Conservation (phyloP, 2,888 invertebrate genomes). For the Tortricodes alternella region DNA sequence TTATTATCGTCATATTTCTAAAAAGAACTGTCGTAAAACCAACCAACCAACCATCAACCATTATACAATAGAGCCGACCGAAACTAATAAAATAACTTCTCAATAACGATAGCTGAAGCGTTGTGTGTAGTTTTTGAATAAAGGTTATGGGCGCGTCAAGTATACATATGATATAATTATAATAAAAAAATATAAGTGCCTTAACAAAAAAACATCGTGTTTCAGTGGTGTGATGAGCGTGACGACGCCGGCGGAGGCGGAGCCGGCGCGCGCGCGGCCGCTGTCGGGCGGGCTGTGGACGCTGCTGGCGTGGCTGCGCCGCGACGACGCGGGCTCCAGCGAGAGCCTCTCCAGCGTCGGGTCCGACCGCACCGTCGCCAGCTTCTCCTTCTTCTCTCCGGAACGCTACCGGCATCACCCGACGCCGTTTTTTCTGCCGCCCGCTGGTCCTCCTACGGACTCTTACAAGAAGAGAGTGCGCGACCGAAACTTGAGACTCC, state of each 20-base stretch:
- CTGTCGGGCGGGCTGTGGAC: constrained; percentile 80
- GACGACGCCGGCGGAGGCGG: constrained; percentile 44
- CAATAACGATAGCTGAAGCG: too few relatives aligned
- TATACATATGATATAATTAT: neutral
- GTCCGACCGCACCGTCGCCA: constrained; percentile 88
- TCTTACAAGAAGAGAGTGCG: constrained; percentile 84
- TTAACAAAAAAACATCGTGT: constrained; percentile 31
- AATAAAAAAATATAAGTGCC: too few relatives aligned
- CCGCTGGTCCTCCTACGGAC: constrained; percentile 83
- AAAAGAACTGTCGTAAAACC: too few relatives aligned
- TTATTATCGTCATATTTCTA: too few relatives aligned
- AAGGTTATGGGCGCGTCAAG: too few relatives aligned
- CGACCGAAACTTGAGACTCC: constrained; percentile 82
- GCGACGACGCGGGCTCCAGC: constrained; percentile 67
- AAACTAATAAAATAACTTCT: too few relatives aligned
- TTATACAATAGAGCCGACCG: too few relatives aligned
- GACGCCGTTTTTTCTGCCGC: constrained; percentile 67
- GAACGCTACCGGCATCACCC: constrained; percentile 70
- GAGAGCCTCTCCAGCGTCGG: constrained; percentile 86
- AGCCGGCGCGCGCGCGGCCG: constrained; percentile 67
- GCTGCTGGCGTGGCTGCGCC: constrained; percentile 89
- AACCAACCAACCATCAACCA: too few relatives aligned
- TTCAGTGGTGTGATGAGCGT: constrained; percentile 74
- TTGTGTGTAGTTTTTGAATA: too few relatives aligned
- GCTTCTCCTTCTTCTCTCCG: constrained; percentile 87